phyloP scores from a whole-genome alignment of 1,140 invertebrate genomes.

The Maniola jurtina region DNA sequence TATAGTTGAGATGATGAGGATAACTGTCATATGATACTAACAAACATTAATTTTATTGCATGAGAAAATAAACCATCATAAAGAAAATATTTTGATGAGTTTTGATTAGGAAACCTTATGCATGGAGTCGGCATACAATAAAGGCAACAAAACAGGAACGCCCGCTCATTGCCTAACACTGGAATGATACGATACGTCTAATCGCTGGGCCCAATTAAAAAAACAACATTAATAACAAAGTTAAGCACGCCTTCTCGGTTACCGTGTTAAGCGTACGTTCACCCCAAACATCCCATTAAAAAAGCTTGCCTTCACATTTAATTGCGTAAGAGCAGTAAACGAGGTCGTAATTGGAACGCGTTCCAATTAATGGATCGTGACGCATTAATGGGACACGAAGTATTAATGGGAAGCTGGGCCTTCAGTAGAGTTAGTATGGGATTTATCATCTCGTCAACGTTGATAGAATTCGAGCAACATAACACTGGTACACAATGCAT shows the following conservation, averaged over 20 bases:
- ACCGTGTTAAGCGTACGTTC: slow-evolving; percentile 19
- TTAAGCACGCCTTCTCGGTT: slow-evolving; percentile 17
- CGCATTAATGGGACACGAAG: slow-evolving; percentile 29
- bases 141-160: not conserved
- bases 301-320: slow-evolving; percentile 31
- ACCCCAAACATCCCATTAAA: slow-evolving; percentile 24
- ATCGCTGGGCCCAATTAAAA: slow-evolving; percentile 6
- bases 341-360: slow-evolving; percentile 73
- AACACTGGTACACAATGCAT: no score
- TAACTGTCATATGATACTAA: no score
- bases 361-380: slow-evolving; percentile 62
- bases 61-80: no score
- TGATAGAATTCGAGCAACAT: no score
- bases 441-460: no score
- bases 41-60: no score
- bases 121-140: not conserved
- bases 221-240: slow-evolving; percentile 14
- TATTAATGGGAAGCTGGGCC: slow-evolving; percentile 29
- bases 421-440: not conserved
- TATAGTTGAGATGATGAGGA: no score
- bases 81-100: no score
- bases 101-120: no score
- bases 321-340: slow-evolving; percentile 69
- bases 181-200: not conserved
- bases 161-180: not conserved